A percentile compares a stretch with the other conserved stretches of the same genome.
Conservation (phyloP, 2,797 vertebrate species). For the Syngnathus acus region DNA sequence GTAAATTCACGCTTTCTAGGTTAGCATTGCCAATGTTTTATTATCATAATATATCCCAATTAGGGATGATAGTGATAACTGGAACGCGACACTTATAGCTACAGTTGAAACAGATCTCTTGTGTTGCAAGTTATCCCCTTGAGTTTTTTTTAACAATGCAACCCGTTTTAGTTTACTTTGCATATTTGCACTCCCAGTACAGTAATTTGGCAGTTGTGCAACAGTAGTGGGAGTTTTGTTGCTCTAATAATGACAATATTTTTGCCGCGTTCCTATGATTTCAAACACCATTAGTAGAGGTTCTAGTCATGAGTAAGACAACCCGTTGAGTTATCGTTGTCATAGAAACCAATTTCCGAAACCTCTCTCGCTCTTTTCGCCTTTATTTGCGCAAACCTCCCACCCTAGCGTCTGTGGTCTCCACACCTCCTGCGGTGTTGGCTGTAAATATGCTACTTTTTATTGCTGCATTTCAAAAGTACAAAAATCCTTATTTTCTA, state of each 20-base stretch:
- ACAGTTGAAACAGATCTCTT: not conserved
- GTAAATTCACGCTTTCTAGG: not conserved
- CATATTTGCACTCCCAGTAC: not conserved
- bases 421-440: slow-evolving; percentile 31
- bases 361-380: slow-evolving; percentile 25
- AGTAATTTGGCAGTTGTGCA: slow-evolving; percentile 9
- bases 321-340: slow-evolving; percentile 29
- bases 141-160: not conserved
- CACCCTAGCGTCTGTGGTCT: slow-evolving; percentile 25
- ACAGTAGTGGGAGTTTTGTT: slow-evolving; percentile 21
- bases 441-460: slow-evolving; percentile 36
- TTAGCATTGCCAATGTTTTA: not conserved
- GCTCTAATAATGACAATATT: slow-evolving; percentile 34
- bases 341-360: slow-evolving; percentile 39
- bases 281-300: slow-evolving; percentile 38
- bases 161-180: not conserved
- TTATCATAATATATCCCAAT: not conserved
- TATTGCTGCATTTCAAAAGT: slow-evolving; percentile 15
- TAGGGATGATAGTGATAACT: not conserved
- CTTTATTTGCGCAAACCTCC: slow-evolving; percentile 39
- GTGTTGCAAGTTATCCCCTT: not conserved
- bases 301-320: slow-evolving; percentile 29
- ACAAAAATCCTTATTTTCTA: not conserved
- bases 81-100: not conserved
- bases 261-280: slow-evolving; percentile 20